Percentiles rank a stretch among this genome's conserved stretches.
These are phyloP conservation scores for Venturia canescens DNA, from an alignment of 1,140 invertebrate genomes.

Conservation along the genomic window DNA sequence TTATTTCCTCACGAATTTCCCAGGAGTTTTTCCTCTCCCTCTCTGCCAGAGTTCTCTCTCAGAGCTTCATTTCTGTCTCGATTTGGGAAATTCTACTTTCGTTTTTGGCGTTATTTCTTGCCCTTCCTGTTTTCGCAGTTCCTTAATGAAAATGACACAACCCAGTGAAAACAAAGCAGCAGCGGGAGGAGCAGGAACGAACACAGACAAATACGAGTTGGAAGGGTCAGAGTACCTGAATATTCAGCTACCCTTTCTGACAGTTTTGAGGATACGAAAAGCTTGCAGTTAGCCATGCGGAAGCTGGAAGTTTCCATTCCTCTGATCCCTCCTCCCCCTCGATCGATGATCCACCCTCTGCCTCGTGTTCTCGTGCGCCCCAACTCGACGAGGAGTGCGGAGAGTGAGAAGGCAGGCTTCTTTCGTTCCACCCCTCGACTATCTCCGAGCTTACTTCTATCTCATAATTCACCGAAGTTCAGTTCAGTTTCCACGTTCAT, in stretches of 20 bases:
- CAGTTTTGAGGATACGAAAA: conserved; percentile 28
- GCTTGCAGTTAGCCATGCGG: conserved; percentile 39
- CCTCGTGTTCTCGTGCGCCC: background rate
- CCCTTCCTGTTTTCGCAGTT: background rate
- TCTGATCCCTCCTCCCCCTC: background rate
- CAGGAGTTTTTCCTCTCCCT: too few species aligned
- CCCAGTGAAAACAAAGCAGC: background rate
- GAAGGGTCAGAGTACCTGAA: conserved; percentile 5
- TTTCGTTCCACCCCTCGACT: conserved; percentile 15
- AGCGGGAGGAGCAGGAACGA: conserved; percentile 8
- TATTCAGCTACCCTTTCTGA: background rate
- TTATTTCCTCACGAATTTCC: too few species aligned
- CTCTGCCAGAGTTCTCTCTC: too few species aligned
- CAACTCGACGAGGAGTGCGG: background rate
- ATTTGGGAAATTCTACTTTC: too few species aligned
- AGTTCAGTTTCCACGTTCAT: conserved; percentile 28
- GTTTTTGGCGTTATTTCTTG: background rate
- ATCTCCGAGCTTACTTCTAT: conserved; percentile 12
- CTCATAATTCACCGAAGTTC: conserved; percentile 49
- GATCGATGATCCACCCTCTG: conserved; percentile 45
- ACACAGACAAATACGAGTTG: conserved; percentile 5
- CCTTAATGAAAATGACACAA: conserved; percentile 26
- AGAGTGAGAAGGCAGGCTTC: background rate
- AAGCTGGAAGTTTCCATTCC: conserved; percentile 26
- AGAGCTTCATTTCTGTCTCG: background rate